Evolutionary conservation across 1,140 invertebrate species (phyloP), one percentile per base, ranked within the genome.

Genomic region (Diorhabda carinulata): DNA sequence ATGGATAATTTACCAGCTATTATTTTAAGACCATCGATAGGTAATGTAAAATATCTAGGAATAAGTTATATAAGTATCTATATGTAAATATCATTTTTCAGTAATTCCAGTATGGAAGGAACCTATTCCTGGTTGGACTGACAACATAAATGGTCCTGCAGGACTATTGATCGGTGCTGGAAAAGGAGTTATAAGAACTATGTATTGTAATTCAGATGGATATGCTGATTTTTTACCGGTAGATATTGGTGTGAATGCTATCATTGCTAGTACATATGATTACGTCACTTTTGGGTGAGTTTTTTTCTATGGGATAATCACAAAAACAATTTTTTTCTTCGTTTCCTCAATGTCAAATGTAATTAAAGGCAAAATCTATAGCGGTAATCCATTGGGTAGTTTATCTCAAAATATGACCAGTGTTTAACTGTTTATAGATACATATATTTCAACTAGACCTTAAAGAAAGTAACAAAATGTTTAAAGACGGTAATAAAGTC

Each of bases 81-180:
- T 56, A 3, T 2, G 42, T n/a, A 9, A 4, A 61, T 64, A 70
- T 65, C 66, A 57, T 58, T 6, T 79, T 81, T 41, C 83, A 87
- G 87, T 93, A 3, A 91, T 92, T 74, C 90, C 91, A n/a, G 84
- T 91, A 41, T 92, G 90, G 90, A 88, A 88, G 72, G 90, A 92
- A 71, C 92, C 92, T 1, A 70, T 92, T 4, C 90, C 90, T 0
- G 94, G 95, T 43, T 98, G 96, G 96, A 96, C 94, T 2, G 95
- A 97, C 77, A 97, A 96, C 78, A 90, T 95, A 67, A 96, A 96
- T 78, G 94, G 94, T 41, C 93, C 94, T 0, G 93, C 90, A 43
- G 94, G 90, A 8, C 80, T 92, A 1, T 78, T 92, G 3, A 91
- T 91, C 43, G 90, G 89, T 3, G 89, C 89, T 57, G 93, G 93